Base-by-base conservation (phyloP, 2,888 invertebrate genomes). In the Tenthredo amoena region DNA sequence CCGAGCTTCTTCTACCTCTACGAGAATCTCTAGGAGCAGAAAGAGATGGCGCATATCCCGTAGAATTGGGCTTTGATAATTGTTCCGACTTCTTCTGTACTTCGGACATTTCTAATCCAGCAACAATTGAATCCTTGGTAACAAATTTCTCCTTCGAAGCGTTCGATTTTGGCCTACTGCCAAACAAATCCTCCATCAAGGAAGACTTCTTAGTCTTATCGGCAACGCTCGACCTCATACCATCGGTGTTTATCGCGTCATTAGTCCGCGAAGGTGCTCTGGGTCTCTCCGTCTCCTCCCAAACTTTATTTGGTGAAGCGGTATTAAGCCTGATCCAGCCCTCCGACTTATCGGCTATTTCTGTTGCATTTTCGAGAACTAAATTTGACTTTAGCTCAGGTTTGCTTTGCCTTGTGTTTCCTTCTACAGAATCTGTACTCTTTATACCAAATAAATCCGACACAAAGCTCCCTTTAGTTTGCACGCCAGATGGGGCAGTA, bases 131-230 rank as follows among this genome's bases (percentile, higher is more conserved):
- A 26, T 55, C 86, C 77, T 87, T 86, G 62, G 83, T 72, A 37
- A 85, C 9, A 3, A 87, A 81, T 31, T 85, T 84, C 76, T 82
- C 87, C 79, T 74, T 88, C 40, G 68, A 50, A 18, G 86, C 50
- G 62, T 84, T 85, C 1, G 87, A 85, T 34, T 85, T 86, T 55
- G 87, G 40, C 79, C 86, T 89, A n/a, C 86, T 87, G 26, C 91
- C 91, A 87, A 92, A 92, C 71, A 92, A 86, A 86, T 90, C 91
- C 86, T 91, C 91, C 89, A 89, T 91, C 7, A 92, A 47, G 4
- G 88, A 88, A 18, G 89, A 88, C 84, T 90, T 92, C 76, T 88
- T 91, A 40, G 88, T 47, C 84, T 87, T 90, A 21, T 87, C 88
- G 81, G 74, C 87, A 31, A 47, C 9, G 31, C n/a, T n/a, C 18